A percentile compares a stretch with the other conserved stretches of the same genome.
These are phyloP conservation scores for Gila orcuttii DNA, from an alignment of 2,113 vertebrate species.

Conservation along the genomic window DNA sequence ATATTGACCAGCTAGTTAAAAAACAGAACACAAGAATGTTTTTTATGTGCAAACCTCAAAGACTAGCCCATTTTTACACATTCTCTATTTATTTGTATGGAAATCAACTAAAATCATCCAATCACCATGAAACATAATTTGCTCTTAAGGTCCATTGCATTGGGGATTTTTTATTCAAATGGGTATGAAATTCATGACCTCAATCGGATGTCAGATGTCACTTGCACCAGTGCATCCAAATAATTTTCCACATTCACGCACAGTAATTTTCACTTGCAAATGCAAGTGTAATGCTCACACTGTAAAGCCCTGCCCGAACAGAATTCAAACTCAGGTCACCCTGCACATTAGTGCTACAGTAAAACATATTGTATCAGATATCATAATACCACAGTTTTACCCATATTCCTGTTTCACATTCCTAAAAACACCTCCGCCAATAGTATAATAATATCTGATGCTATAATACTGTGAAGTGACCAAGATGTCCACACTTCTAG, in stretches of 20 bases:
- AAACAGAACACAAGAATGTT: not conserved
- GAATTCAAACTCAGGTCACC: not conserved
- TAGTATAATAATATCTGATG: not conserved
- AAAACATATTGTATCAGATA: not conserved
- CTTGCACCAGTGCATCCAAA: slow-evolving; percentile 2
- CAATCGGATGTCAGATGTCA: not conserved
- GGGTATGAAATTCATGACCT: slow-evolving; percentile 24
- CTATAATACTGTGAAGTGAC: not conserved
- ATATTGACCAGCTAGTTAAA: too few species aligned
- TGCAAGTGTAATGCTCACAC: not conserved
- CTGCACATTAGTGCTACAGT: not conserved
- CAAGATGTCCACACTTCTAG: not conserved
- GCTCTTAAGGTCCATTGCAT: not conserved
- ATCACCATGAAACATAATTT: not conserved
- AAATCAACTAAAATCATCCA: not conserved
- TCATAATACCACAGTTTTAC: not conserved
- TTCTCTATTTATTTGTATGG: not conserved
- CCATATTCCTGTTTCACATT: not conserved
- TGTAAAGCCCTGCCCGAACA: not conserved
- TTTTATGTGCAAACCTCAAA: not conserved
- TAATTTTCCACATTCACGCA: slow-evolving; percentile 18
- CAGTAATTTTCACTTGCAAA: slow-evolving; percentile 25
- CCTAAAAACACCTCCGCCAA: not conserved
- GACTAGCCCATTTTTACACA: not conserved
- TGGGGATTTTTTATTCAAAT: not conserved